phyloP scores from a whole-genome alignment of 2,113 vertebrate species.

The Tenrec ecaudatus region DNA sequence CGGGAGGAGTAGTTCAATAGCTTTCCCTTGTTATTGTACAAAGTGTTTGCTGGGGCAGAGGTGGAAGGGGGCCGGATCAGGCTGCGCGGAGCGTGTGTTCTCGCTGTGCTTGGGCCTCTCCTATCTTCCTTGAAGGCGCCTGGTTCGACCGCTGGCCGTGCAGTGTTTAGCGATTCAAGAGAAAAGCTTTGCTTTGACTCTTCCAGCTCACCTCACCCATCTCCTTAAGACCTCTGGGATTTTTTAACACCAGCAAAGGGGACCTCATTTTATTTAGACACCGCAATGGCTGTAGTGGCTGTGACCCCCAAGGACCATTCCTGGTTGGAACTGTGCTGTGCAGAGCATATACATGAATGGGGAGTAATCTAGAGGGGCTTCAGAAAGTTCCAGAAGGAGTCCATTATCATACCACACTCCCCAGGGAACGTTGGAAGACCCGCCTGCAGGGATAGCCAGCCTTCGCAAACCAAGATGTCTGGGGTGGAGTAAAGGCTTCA shows the following conservation, averaged over 20 bases:
- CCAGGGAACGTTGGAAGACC: too few relatives aligned
- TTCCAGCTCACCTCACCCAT: not conserved
- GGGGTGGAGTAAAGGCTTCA: too few relatives aligned
- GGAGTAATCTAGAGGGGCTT: not conserved
- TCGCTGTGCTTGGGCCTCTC: accelerated
- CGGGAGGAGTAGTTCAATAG: constrained; percentile 38
- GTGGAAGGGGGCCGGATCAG: not conserved
- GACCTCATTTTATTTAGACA: not conserved
- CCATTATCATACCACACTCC: too few relatives aligned
- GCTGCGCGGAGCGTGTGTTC: accelerated
- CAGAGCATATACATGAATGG: too few relatives aligned
- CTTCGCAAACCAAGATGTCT: too few relatives aligned
- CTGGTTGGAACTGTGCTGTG: not conserved
- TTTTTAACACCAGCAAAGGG: not conserved
- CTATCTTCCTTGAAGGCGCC: not conserved
- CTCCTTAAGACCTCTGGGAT: not conserved
- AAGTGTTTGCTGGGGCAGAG: not conserved
- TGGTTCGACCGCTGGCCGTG: too few relatives aligned
- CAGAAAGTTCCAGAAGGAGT: too few relatives aligned
- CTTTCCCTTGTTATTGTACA: not conserved
- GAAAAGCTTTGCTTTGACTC: too few relatives aligned
- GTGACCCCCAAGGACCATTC: not conserved
- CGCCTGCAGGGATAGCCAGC: too few relatives aligned
- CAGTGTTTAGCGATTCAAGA: too few relatives aligned
- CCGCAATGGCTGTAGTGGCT: not conserved